Base-by-base conservation (phyloP, 2,797 vertebrate genomes). In the Phalanger gymnotis region DNA sequence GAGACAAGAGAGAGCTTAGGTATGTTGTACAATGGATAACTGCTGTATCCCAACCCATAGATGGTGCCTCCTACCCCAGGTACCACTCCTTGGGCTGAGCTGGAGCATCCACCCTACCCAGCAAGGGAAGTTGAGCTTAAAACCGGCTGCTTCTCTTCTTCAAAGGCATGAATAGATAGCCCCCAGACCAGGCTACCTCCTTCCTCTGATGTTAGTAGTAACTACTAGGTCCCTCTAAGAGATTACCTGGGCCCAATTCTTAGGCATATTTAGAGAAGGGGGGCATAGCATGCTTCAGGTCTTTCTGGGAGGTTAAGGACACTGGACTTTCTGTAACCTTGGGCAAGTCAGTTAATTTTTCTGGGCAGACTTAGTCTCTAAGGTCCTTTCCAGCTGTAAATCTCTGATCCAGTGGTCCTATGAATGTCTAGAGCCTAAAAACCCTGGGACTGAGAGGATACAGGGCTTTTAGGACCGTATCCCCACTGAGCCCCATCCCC, bases 401-500 rank as follows among this genome's bases (percentile, higher is more conserved):
- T 81, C n/a, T 81, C 19, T 10, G n/a, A 81, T 81, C 22, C 27
- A 19, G 53, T 40, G 55, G 31, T 0, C 47, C n/a, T 28, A 19
- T 25, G 53, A 54, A n/a, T 19, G 57, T 30, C 13, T 1, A 47
- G 13, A 87, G 54, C 53, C n/a, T 54, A 87, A 81, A 81, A 56
- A 90, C 4, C 53, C 91, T 52, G 12, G 56, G 90, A 51, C 94
- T 53, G 30, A 57, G 56, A 53, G 13, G 53, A 53, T 3, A 53
- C 6, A 91, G 52, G n/a, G 14, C 0, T 0, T 3, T 53, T 5
- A 7, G 55, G 25, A 57, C 6, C 55, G 16, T 47, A 9, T 87
- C n/a, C 51, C 87, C 57, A 95, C 87, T n/a, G n/a, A 66, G 9
- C 57, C 54, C 19, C 27, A 5, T 93, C 91, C 96, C 91, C 56